Evolutionary conservation across 2,888 invertebrate genomes (phyloP), one percentile per base, ranked within the genome.

Genomic region (Platynereis dumerilii): DNA sequence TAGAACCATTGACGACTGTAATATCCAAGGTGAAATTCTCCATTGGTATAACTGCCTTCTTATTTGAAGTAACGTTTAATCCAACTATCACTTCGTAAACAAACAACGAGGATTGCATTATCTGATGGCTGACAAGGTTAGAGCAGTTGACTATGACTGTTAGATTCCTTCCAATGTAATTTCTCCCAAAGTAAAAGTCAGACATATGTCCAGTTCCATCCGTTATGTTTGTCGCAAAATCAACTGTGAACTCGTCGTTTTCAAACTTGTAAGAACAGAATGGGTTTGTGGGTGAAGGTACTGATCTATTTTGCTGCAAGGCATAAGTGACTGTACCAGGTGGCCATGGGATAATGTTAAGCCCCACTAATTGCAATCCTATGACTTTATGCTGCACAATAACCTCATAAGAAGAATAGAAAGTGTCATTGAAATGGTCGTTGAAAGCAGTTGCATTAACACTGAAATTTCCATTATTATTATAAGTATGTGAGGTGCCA

Each of bases 121-220:
- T 48, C n/a, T 48, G 48, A 22, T n/a, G n/a, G 48, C 48, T 48
- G n/a, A 22, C n/a, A 3, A 48, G 17, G 17, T 48, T 48, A 12
- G n/a, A 22, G 22, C 48, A 48, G 22, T 48, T 20, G 20, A 48
- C 48, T 48, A 10, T n/a, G 3, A 48, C n/a, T 5, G 48, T 20
- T n/a, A 48, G 7, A 48, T 48, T 48, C 20, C 22, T 20, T 48
- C 48, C 48, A n/a, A 48, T 48, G n/a, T 48, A 48, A n/a, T 48
- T 7, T n/a, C 48, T 48, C n/a, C 17, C 48, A 22, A 48, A 48
- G 17, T 48, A 5, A 48, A 48, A 20, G 7, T 20, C n/a, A 7
- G n/a, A 3, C 3, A 22, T 7, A 20, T 48, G 20, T 5, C 7
- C 20, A 22, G 3, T n/a, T 22, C 48, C 48, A 20, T 48, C 22